These are phyloP conservation scores for Prolemur simus DNA, from an alignment of 2,113 vertebrate species.

Conservation along the genomic window DNA sequence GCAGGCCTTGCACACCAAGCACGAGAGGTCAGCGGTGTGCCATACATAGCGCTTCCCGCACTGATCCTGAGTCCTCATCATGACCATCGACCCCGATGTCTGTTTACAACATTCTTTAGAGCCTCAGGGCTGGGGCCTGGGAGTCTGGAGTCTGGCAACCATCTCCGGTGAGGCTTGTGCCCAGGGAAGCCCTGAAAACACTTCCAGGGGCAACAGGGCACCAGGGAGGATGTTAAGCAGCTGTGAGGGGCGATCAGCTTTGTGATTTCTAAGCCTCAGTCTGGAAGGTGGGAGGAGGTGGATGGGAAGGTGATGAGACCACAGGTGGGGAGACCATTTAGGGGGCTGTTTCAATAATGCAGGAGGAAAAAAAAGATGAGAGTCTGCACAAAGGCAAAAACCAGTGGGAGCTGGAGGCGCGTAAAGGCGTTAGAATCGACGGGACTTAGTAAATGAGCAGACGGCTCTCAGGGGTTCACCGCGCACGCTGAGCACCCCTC, in stretches of 20 bases:
- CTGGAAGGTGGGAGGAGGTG: background rate
- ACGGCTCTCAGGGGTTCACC: background rate
- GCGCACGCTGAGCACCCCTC: background rate
- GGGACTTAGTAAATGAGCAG: constrained; percentile 18
- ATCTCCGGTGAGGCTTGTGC: background rate
- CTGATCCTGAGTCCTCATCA: background rate
- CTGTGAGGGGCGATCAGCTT: background rate
- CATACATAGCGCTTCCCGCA: background rate
- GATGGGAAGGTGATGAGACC: background rate
- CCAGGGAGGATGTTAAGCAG: background rate
- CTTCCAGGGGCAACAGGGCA: background rate
- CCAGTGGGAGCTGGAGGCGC: background rate
- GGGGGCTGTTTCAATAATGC: constrained; percentile 27
- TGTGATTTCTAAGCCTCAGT: background rate
- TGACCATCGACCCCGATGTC: background rate
- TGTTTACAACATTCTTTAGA: background rate
- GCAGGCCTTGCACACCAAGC: background rate
- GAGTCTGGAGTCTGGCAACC: no score
- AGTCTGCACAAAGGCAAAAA: background rate
- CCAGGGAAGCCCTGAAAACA: background rate
- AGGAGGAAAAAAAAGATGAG: background rate
- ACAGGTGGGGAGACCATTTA: background rate
- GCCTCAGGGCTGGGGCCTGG: background rate
- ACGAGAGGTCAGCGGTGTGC: background rate
- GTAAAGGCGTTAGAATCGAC: background rate